phyloP scores from a whole-genome alignment of 2,888 invertebrate species.

The Metopia argyrocephala region DNA sequence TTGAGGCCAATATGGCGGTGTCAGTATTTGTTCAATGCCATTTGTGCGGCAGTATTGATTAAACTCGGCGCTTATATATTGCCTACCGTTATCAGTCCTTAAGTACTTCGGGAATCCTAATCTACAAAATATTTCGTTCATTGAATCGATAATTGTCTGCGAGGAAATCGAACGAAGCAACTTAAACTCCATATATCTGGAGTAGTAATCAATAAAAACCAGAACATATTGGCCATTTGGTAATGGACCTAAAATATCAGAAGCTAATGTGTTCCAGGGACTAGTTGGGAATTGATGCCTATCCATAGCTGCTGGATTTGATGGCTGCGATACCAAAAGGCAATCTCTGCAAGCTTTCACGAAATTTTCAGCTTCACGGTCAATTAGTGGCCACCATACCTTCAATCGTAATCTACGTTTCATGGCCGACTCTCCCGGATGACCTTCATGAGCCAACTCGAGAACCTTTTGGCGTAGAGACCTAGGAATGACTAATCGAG shows the following conservation, averaged over 20 bases:
- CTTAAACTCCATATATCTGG: no score
- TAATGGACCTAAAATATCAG: no score
- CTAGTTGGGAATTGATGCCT: slow-evolving; percentile 40
- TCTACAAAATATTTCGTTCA: no score
- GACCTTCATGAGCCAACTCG: no score
- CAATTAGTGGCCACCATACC: slow-evolving; percentile 34
- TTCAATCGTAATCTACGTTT: slow-evolving; percentile 36
- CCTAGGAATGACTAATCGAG: slow-evolving; percentile 21
- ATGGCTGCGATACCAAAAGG: slow-evolving; percentile 33
- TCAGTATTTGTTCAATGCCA: slow-evolving; percentile 57
- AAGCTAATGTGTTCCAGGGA: neutral
- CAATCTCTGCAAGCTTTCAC: slow-evolving; percentile 40
- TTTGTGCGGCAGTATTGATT: neutral
- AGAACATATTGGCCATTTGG: no score
- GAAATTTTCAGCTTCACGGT: slow-evolving; percentile 30
- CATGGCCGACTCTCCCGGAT: slow-evolving; percentile 30
- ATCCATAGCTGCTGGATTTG: slow-evolving; percentile 15
- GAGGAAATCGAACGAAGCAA: no score
- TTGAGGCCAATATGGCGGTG: slow-evolving; percentile 60
- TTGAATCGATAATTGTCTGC: no score
- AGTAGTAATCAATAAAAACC: no score
- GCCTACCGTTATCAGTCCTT: no score
- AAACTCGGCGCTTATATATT: no score
- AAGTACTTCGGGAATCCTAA: no score
- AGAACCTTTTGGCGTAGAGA: neutral